These are phyloP conservation scores for Lasius platythorax DNA, from an alignment of 2,888 invertebrate species.

Conservation along the genomic window DNA sequence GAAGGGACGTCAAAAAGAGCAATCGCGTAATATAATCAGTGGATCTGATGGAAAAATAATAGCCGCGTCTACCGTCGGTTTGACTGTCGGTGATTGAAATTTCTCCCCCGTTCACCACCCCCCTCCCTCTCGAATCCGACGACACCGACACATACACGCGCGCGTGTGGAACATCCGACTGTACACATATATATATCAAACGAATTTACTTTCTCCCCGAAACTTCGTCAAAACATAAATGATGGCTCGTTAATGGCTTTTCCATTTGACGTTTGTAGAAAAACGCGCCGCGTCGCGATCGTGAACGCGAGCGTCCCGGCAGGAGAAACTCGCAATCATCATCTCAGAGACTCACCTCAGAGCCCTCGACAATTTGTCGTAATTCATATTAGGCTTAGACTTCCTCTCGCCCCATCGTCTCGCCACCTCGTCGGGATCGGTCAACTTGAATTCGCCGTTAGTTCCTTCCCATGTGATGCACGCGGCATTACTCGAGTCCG, in stretches of 20 bases:
- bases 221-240: constrained; percentile 62
- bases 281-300: constrained; percentile 7
- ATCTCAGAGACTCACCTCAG: constrained; percentile 90
- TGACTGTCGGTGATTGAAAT: constrained; percentile 80
- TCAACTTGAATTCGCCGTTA: constrained; percentile 99
- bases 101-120: constrained; percentile 69
- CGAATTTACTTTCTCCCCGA: constrained; percentile 73
- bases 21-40: constrained; percentile 84
- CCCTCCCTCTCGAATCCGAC: constrained; percentile 39
- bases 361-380: constrained; percentile 99
- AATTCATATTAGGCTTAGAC: constrained; percentile 99
- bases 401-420: constrained; percentile 99
- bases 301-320: neutral
- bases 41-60: constrained; percentile 85
- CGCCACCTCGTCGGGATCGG: constrained; percentile 99
- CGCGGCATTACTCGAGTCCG: constrained; percentile 97
- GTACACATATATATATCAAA: constrained; percentile 45
- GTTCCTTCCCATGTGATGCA: constrained; percentile 99
- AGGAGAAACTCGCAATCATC: neutral
- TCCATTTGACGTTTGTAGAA: constrained; percentile 61
- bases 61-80: constrained; percentile 77
- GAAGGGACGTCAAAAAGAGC: constrained; percentile 63
- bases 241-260: constrained; percentile 59
- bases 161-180: constrained; percentile 25
- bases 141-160: constrained; percentile 31